phyloP scores from a whole-genome alignment of 2,888 invertebrate genomes.

The Andrena dorsata region DNA sequence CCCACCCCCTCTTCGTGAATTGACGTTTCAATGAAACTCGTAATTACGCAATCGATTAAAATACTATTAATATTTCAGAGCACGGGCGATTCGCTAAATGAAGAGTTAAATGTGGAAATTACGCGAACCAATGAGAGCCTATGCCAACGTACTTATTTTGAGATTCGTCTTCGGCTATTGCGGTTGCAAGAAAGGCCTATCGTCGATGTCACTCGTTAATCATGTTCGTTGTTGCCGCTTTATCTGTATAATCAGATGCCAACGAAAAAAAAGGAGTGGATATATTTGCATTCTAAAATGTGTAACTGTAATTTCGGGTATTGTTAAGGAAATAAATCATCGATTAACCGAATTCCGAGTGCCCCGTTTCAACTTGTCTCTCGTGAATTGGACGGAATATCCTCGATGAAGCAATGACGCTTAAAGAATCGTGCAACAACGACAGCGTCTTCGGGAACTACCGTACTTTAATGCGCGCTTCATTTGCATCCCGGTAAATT shows the following conservation, averaged over 20 bases:
- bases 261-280: neutral
- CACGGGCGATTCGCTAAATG: slow-evolving; percentile 43
- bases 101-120: slow-evolving; percentile 65
- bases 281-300: neutral
- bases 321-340: neutral
- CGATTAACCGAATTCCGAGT: neutral
- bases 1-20: neutral
- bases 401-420: neutral
- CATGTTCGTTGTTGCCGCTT: neutral
- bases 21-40: neutral
- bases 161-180: slow-evolving; percentile 36
- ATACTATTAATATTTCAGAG: slow-evolving; percentile 27
- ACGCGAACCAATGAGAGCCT: slow-evolving; percentile 54
- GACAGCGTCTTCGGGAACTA: neutral
- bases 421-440: neutral
- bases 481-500: slow-evolving; percentile 25
- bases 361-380: neutral
- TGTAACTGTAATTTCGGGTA: neutral
- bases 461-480: neutral
- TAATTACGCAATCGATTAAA: slow-evolving; percentile 40
- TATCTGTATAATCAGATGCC: neutral
- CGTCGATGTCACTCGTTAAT: slow-evolving; percentile 33
- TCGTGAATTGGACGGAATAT: neutral
- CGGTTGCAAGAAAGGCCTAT: slow-evolving; percentile 17
- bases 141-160: slow-evolving; percentile 67